Evolutionary conservation across 2,888 invertebrate species (phyloP), one percentile per base, ranked within the genome.

Genomic region (Papilio elwesi): DNA sequence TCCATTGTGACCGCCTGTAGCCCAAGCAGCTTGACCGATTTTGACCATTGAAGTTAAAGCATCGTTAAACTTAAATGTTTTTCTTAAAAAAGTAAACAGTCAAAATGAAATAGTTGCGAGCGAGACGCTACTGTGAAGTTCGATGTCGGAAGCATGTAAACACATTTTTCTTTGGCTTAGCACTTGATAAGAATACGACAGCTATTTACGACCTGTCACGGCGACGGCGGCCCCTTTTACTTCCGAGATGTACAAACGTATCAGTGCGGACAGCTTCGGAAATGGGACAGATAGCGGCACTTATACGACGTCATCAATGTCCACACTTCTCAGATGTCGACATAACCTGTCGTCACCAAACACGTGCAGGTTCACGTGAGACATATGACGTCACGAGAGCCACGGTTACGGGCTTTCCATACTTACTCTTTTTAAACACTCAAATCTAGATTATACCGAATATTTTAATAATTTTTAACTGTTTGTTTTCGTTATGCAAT

Each of bases 231-330:
- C 11, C n/a, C 15, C 49, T 68, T 49, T 49, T 26, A 55, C 57
- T 57, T 68, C 8, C 15, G 47, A 64, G 43, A 43, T 43, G 43
- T 43, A 43, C 43, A 43, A 9, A 43, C 43, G 43, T 43, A 53
- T 16, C 15, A 15, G 15, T 10, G 16, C 53, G 53, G 62, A 49
- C 38, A 57, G 11, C 8, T 65, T 43, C 6, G 43, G 48, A 55
- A 43, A 43, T 57, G 59, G 70, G 65, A 16, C 70, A 49, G n/a
- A 6, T 66, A 71, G 65, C 66, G 66, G 71, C 49, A 51, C 43
- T 48, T 47, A 62, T 9, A 38, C 52, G 66, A 66, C 71, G 71
- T 71, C 66, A 66, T 59, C 4, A 66, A 51, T 57, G 57, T 65
- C 38, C 47, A 70, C 38, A 70, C 13, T 26, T 68, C 47, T 57